These are phyloP conservation scores for Aquatica leii DNA, from an alignment of 2,888 invertebrate genomes.

Conservation along the genomic window DNA sequence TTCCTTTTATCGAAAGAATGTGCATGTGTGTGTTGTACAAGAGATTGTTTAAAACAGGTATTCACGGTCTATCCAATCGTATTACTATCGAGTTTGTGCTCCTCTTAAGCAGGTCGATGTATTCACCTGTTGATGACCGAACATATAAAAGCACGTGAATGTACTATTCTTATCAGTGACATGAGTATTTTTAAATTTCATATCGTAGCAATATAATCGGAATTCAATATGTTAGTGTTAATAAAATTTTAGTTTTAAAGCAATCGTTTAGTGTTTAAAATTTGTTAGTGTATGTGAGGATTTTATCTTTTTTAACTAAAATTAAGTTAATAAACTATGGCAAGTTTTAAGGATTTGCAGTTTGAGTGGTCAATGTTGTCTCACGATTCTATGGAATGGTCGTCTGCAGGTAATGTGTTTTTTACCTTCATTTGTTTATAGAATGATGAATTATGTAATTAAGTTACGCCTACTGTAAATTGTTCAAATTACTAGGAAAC, in stretches of 20 bases:
- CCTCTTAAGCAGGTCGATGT: slow-evolving; percentile 18
- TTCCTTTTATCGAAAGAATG: slow-evolving; percentile 35
- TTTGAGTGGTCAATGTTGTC: slow-evolving; percentile 72
- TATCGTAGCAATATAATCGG: too few relatives aligned
- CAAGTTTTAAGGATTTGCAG: slow-evolving; percentile 70
- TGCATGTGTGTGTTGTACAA: slow-evolving; percentile 38
- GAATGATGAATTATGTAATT: neutral
- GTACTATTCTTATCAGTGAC: slow-evolving; percentile 8
- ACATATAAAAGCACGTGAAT: slow-evolving; percentile 1
- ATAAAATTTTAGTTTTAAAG: too few relatives aligned
- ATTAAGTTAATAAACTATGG: slow-evolving; percentile 64
- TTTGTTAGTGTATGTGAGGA: too few relatives aligned
- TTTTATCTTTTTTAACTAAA: too few relatives aligned
- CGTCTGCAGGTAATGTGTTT: slow-evolving; percentile 64
- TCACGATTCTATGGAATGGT: slow-evolving; percentile 70
- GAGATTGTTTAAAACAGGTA: slow-evolving; percentile 53
- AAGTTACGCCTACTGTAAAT: slow-evolving; percentile 7
- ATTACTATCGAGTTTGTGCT: slow-evolving; percentile 36
- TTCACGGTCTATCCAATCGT: slow-evolving; percentile 44
- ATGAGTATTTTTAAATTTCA: too few relatives aligned
- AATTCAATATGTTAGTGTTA: too few relatives aligned
- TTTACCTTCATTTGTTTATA: neutral
- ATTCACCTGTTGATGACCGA: slow-evolving; percentile 29
- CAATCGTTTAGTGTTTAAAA: too few relatives aligned
- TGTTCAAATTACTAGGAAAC: neutral